Conservation (phyloP, 2,113 vertebrate species). For the Myiopsitta monachus region DNA sequence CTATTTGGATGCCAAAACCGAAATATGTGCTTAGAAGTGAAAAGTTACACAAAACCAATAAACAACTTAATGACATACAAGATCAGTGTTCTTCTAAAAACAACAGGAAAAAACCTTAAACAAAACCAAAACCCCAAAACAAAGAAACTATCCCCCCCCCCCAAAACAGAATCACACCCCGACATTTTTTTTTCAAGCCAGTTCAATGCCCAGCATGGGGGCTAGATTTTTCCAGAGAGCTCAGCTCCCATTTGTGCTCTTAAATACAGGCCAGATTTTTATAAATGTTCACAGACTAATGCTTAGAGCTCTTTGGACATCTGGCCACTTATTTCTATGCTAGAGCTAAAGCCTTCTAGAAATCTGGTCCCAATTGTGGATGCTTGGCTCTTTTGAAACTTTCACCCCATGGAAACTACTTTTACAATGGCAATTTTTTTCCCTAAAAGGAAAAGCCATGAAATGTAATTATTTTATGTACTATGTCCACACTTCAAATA, state of each 20-base stretch:
- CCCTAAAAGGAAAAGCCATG: not conserved
- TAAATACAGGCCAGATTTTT: constrained; percentile 56
- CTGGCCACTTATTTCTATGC: constrained; percentile 46
- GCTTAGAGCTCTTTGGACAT: constrained; percentile 49
- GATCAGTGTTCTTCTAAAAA: constrained; percentile 15
- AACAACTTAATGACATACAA: not conserved
- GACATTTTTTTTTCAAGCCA: not conserved
- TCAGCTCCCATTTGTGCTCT: not conserved
- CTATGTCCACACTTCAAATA: not conserved
- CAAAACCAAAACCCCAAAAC: not conserved
- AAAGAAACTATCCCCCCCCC: not conserved
- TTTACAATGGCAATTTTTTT: not conserved
- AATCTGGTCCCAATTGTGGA: constrained; percentile 43
- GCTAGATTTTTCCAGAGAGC: constrained; percentile 27
- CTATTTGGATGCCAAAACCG: not conserved
- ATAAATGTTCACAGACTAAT: constrained; percentile 24
- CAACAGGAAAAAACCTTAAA: not conserved
- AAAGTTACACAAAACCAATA: not conserved
- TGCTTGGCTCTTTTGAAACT: constrained; percentile 16
- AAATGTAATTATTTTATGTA: constrained; percentile 27
- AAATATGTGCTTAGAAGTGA: not conserved
- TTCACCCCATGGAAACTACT: constrained; percentile 10
- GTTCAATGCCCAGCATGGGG: constrained; percentile 6
- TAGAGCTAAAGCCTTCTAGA: constrained; percentile 42
- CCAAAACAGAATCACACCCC: not conserved